Evolutionary conservation across 2,888 invertebrate species (phyloP).

Genomic region (Brenthis ino): DNA sequence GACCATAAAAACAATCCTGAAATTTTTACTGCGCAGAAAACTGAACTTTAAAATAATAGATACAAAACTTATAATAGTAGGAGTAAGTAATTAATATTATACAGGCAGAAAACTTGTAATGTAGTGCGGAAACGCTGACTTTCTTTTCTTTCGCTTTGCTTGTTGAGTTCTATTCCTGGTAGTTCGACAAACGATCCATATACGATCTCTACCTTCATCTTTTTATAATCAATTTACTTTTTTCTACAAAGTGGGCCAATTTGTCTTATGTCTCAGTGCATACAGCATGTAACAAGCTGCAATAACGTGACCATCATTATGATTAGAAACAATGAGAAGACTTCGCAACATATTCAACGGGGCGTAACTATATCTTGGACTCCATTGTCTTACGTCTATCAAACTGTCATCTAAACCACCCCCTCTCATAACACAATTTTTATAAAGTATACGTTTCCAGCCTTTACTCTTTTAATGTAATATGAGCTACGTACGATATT

Average conservation of each 20-base stretch:
- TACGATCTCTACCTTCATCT: conserved; percentile 9
- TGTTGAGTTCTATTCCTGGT: conserved; percentile 24
- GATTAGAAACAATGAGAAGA: conserved; percentile 68
- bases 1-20: background rate
- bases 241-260: conserved; percentile 44
- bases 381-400: conserved; percentile 70
- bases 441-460: conserved; percentile 64
- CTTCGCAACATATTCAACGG: conserved; percentile 72
- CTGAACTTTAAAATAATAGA: conserved; percentile 5
- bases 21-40: conserved; percentile 1
- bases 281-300: conserved; percentile 64
- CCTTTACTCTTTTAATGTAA: conserved; percentile 48
- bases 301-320: conserved; percentile 64
- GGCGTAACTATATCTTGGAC: conserved; percentile 70
- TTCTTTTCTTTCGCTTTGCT: conserved; percentile 51
- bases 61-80: conserved; percentile 6
- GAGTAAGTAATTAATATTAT: conserved; percentile 3
- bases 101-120: conserved; percentile 50
- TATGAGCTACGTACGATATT: conserved; percentile 42
- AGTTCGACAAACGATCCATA: conserved; percentile 13
- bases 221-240: conserved; percentile 30
- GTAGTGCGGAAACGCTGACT: conserved; percentile 56
- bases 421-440: conserved; percentile 61
- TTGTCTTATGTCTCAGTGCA: conserved; percentile 53
- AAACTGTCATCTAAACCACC: conserved; percentile 72